Percentiles rank a stretch among this genome's conserved stretches.
These are phyloP conservation scores for Centroberyx gerrardi DNA, from an alignment of 2,797 vertebrate species.

Conservation along the genomic window DNA sequence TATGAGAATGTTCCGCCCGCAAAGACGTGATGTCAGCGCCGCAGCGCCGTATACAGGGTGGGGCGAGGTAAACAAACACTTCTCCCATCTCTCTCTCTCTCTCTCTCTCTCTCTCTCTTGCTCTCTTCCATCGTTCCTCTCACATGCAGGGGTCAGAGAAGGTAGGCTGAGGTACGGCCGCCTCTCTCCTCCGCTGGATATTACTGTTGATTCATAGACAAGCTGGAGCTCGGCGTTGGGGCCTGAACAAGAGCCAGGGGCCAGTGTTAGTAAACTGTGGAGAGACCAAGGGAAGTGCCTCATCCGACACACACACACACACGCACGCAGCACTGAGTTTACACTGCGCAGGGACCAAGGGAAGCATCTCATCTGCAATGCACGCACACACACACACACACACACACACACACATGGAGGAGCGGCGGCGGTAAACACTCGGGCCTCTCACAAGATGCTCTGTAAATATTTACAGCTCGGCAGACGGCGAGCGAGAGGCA, in stretches of 20 bases:
- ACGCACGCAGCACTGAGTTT: slow-evolving; percentile 41
- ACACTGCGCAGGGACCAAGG: slow-evolving; percentile 41
- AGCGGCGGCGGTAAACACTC: slow-evolving; percentile 79
- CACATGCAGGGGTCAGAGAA: slow-evolving; percentile 27
- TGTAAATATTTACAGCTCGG: slow-evolving; percentile 85
- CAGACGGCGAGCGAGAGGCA: slow-evolving; percentile 52
- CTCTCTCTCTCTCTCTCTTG: not conserved
- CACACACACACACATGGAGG: slow-evolving; percentile 31
- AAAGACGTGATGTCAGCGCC: slow-evolving; percentile 59
- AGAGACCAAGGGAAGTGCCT: slow-evolving; percentile 72
- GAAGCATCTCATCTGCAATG: slow-evolving; percentile 52
- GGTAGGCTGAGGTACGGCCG: slow-evolving; percentile 3
- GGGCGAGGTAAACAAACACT: slow-evolving; percentile 58
- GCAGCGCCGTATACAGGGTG: slow-evolving; percentile 42
- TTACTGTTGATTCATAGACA: slow-evolving; percentile 44
- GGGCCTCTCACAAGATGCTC: slow-evolving; percentile 75
- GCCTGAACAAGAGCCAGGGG: slow-evolving; percentile 60
- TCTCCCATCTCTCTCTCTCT: slow-evolving; percentile 28
- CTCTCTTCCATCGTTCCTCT: slow-evolving; percentile 5
- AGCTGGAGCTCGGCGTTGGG: slow-evolving; percentile 13
- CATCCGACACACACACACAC: slow-evolving; percentile 60
- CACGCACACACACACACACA: slow-evolving; percentile 28
- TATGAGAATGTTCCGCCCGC: slow-evolving; percentile 59
- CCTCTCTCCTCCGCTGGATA: slow-evolving; percentile 4
- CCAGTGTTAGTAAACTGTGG: slow-evolving; percentile 76